Evolutionary conservation across 2,113 vertebrate species (phyloP), one percentile per base, ranked within the genome.

Genomic region (Nestor notabilis): DNA sequence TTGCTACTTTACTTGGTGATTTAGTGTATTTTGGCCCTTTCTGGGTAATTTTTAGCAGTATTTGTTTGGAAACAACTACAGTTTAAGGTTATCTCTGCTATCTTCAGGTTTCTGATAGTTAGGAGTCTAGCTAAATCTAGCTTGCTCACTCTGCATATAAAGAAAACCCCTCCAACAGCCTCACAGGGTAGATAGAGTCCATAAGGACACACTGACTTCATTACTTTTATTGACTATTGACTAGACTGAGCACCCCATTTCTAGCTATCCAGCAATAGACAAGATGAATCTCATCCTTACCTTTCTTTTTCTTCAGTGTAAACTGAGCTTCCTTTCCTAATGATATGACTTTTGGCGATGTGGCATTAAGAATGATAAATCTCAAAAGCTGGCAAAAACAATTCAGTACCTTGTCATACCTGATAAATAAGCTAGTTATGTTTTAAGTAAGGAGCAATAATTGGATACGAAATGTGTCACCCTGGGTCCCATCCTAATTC

Each of bases 261-360:
- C 50, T 17, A 66, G 17, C 41, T 60, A 5, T 27, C 55, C 41
- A 68, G 14, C 19, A 69, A 53, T 4, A 53, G 11, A 10, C 19
- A 46, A n/a, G 24, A 20, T 37, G 50, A 84, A 58, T 33, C 16
- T 77, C 27, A 31, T 35, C 17, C 28, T 31, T 64, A 11, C 14
- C 37, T 83, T 79, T 63, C 9, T 55, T 77, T 49, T 71, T 71
- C 29, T n/a, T 7, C 19, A 61, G 17, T 21, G 41, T 50, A 93
- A 52, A 53, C 5, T 1, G 3, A 41, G 2, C n/a, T 66, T 91
- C 5, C 19, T n/a, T 33, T 1, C 0, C 17, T 33, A 33, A 79
- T 21, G 23, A 13, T 13, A 23, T 18, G 35, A 49, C 33, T 58
- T 44, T 46, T 17, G 47, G 27, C 55, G 29, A 5, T 41, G 27